Base-by-base conservation (phyloP, 1,140 invertebrate genomes). In the Charaxes varanes region DNA sequence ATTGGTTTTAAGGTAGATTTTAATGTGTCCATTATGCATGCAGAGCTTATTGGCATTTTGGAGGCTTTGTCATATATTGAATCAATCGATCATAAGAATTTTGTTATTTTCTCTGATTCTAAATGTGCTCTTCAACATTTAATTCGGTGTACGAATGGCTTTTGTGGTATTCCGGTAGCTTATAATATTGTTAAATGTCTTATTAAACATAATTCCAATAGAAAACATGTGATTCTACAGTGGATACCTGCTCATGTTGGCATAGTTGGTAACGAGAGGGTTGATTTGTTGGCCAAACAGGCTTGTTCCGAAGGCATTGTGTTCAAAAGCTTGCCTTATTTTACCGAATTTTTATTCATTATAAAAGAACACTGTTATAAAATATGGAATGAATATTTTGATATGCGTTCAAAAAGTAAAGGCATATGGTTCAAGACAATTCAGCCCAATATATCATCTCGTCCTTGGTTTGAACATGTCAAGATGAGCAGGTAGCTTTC, bases 71-170 rank as follows among this genome's bases (percentile, higher is more conserved):
- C 33, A 7, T 42, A 36, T 6, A 42, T 36, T 7, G 24, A 37
- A 14, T 41, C 33, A 6, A 26, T 41, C 7, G 21, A 48, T 13
- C 18, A 17, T 14, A 14, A 24, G 8, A 31, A 41, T 21, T 27
- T 41, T 31, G 44, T 47, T 6, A 47, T 47, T 19, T 28, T 40
- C 11, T 33, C 44, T 1, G 44, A 47, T 11, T 40, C 35, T 7
- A 46, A 27, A 27, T 33, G 28, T 27, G 13, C 30, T 3, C 11
- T 46, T 8, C 21, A 24, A 19, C 44, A 47, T 21, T 3, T 41
- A 13, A 21, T 30, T 35, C 30, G 36, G 4, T 47, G 36, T 22
- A 34, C 36, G 24, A 28, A 23, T n/a, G 6, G 4, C 1, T 17
- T 40, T 6, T 13, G 43, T 40, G 34, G 34, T 23, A 41, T 28